phyloP scores from a whole-genome alignment of 2,113 vertebrate species.

The Elaphurus davidianus region DNA sequence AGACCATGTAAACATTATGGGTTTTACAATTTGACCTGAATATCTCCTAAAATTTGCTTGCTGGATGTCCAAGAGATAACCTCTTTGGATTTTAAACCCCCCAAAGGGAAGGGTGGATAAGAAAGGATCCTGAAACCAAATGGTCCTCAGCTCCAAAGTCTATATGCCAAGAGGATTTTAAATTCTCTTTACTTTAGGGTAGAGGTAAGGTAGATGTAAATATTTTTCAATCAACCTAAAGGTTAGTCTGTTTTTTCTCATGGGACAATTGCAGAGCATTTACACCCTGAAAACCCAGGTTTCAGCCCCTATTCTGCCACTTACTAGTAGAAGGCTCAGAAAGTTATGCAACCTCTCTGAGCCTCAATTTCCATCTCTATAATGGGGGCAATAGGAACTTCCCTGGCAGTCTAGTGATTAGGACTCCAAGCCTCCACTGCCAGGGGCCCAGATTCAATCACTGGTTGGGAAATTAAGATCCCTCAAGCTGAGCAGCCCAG shows the following conservation, averaged over 20 bases:
- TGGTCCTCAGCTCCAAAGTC: neutral
- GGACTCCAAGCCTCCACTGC: neutral
- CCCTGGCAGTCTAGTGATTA: neutral
- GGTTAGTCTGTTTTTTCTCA: neutral
- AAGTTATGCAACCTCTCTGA: too few species aligned
- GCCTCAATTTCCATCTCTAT: neutral
- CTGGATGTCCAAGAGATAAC: neutral
- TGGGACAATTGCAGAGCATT: neutral
- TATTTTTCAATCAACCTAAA: neutral
- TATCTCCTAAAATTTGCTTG: neutral
- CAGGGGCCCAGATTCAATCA: neutral
- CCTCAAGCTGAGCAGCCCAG: neutral
- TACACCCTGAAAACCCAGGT: too few species aligned
- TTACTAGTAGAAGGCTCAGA: neutral
- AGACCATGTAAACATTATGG: neutral
- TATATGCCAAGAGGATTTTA: neutral
- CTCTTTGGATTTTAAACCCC: neutral
- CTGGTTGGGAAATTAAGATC: neutral
- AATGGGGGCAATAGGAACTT: neutral
- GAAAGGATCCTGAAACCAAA: neutral
- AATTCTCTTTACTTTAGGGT: neutral
- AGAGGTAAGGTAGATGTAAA: neutral
- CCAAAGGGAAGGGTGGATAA: neutral
- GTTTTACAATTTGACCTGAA: neutral
- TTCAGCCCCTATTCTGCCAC: accelerated